Conservation (phyloP, 2,888 invertebrate genomes). For the Ectropis crepuscularia region DNA sequence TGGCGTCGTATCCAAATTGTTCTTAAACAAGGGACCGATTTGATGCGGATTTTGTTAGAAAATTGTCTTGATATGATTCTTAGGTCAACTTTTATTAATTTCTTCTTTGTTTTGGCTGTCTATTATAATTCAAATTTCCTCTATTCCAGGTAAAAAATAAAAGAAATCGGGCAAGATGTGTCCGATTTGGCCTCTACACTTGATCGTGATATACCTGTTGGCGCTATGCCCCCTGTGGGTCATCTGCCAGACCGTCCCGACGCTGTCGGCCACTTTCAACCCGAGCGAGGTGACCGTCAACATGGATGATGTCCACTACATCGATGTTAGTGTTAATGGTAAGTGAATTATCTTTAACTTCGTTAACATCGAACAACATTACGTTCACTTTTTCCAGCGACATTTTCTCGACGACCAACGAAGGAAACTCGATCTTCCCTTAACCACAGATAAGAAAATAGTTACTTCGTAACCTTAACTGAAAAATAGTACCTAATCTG, state of each 20-base stretch:
- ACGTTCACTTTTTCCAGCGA: no score
- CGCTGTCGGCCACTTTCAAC: conserved; percentile 65
- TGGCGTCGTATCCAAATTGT: no score
- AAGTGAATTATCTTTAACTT: conserved; percentile 28
- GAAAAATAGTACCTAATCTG: no score
- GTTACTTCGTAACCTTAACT: no score
- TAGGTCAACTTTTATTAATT: background rate
- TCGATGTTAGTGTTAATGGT: conserved; percentile 71
- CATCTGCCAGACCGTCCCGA: conserved; percentile 74
- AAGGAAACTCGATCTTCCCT: no score
- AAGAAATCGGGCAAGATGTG: conserved; percentile 74
- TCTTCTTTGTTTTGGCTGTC: background rate
- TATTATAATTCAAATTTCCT: conserved; percentile 10
- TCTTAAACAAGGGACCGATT: no score
- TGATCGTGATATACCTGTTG: conserved; percentile 82
- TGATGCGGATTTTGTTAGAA: no score
- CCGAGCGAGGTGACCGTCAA: conserved; percentile 65
- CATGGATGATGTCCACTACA: conserved; percentile 73
- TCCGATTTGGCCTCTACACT: conserved; percentile 86
- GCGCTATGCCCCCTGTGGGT: conserved; percentile 82
- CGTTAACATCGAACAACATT: no score
- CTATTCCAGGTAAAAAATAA: conserved; percentile 46
- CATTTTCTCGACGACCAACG: no score
- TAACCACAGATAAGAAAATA: no score
- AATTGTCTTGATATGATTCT: no score